Conservation (phyloP, 2,113 vertebrate genomes). For the Boulengerochromis microlepis region DNA sequence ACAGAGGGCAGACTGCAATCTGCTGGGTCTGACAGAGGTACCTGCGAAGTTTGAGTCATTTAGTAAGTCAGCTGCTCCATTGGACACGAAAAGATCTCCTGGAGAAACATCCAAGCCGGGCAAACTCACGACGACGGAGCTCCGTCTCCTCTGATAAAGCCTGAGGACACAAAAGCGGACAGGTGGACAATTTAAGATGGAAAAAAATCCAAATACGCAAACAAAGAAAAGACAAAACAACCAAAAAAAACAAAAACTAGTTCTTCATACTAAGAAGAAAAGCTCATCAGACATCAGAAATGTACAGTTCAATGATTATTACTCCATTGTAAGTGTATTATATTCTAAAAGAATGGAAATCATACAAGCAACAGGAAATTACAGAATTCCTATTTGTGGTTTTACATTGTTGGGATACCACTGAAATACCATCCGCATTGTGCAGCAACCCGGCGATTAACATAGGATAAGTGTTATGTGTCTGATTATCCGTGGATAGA, state of each 20-base stretch:
- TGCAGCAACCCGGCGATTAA: slow-evolving; percentile 29
- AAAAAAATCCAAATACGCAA: not conserved
- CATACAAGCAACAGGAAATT: slow-evolving; percentile 36
- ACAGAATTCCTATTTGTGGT: slow-evolving; percentile 54
- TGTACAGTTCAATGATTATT: not conserved
- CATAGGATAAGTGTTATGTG: slow-evolving; percentile 17
- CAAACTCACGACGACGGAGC: slow-evolving; percentile 82
- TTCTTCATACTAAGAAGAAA: not conserved
- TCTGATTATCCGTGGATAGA: not conserved
- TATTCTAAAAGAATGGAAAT: not conserved
- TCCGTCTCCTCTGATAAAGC: slow-evolving; percentile 72
- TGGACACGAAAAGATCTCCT: slow-evolving; percentile 83
- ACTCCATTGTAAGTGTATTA: not conserved
- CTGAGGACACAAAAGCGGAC: slow-evolving; percentile 39
- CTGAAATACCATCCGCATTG: slow-evolving; percentile 35
- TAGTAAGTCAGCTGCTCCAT: slow-evolving; percentile 73
- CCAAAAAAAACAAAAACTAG: rapidly evolving
- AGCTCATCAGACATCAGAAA: not conserved
- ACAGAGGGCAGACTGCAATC: not conserved
- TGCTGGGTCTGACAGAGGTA: not conserved
- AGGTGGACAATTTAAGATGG: not conserved
- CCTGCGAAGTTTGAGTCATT: slow-evolving; percentile 61
- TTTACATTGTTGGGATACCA: slow-evolving; percentile 42
- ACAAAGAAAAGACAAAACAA: not conserved
- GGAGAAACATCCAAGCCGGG: slow-evolving; percentile 82